Conservation (phyloP, 2,888 invertebrate species). For the Mycalesis mineus region DNA sequence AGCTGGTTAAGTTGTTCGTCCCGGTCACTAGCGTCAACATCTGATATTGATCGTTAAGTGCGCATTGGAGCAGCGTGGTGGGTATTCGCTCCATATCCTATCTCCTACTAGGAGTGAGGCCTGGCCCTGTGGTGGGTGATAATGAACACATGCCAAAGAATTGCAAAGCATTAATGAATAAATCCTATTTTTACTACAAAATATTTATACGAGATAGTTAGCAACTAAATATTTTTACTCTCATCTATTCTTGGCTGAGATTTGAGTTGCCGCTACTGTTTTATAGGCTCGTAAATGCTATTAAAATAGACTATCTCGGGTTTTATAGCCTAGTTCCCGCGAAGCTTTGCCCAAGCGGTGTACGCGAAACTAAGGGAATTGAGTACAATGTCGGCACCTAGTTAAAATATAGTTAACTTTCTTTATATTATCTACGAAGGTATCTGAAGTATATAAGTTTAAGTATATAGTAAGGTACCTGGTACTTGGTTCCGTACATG, state of each 20-base stretch:
- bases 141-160: no score
- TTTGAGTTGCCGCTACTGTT: background rate
- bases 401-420: background rate
- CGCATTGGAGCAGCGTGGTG: no score
- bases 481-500: constrained; percentile 81
- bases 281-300: constrained; percentile 3
- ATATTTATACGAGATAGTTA: constrained; percentile 33
- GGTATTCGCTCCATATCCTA: no score
- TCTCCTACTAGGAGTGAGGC: no score
- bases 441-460: background rate
- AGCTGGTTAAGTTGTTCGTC: no score
- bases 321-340: constrained; percentile 7
- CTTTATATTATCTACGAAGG: background rate
- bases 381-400: background rate
- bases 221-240: background rate
- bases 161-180: no score
- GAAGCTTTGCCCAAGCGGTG: background rate
- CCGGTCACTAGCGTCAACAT: no score
- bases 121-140: no score
- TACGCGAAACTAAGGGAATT: background rate
- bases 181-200: no score
- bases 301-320: constrained; percentile 1
- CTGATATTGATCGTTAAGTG: no score
- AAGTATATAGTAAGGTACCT: constrained; percentile 47
- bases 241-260: background rate